Percentiles rank a stretch among this genome's conserved stretches.
These are phyloP conservation scores for Sarcophaga subvicina DNA, from an alignment of 2,888 invertebrate genomes.

Conservation along the genomic window DNA sequence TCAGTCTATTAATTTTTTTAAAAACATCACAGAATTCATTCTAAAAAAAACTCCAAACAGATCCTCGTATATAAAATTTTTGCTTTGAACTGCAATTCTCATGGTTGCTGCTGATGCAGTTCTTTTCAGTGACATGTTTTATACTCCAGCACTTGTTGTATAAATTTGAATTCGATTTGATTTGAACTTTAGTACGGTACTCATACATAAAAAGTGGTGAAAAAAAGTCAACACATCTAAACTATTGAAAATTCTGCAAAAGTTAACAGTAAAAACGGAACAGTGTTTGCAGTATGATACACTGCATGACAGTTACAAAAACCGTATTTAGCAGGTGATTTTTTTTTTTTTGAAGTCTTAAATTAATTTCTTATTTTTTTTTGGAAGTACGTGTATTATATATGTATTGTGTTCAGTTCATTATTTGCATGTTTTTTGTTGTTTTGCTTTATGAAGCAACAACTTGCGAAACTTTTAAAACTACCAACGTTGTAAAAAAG, in stretches of 20 bases:
- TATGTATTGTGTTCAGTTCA: no score
- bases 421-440: no score
- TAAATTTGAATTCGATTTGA: slow-evolving; percentile 18
- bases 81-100: not conserved
- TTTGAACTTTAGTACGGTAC: not conserved
- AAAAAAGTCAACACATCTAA: not conserved
- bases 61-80: not conserved
- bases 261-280: not conserved
- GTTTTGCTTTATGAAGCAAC: no score
- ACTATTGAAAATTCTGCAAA: not conserved
- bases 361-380: no score
- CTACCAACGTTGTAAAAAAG: no score
- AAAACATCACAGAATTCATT: not conserved
- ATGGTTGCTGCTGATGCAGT: not conserved
- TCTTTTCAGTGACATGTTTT: not conserved
- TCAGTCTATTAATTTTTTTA: no score
- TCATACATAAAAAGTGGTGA: not conserved
- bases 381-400: no score
- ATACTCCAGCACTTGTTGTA: not conserved
- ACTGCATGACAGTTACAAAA: not conserved
- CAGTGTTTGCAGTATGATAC: not conserved
- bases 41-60: not conserved
- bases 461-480: no score
- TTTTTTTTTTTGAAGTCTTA: not conserved
- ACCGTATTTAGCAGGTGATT: slow-evolving; percentile 1